These are phyloP conservation scores for Canis aureus DNA, from an alignment of 2,113 vertebrate genomes.

Conservation along the genomic window DNA sequence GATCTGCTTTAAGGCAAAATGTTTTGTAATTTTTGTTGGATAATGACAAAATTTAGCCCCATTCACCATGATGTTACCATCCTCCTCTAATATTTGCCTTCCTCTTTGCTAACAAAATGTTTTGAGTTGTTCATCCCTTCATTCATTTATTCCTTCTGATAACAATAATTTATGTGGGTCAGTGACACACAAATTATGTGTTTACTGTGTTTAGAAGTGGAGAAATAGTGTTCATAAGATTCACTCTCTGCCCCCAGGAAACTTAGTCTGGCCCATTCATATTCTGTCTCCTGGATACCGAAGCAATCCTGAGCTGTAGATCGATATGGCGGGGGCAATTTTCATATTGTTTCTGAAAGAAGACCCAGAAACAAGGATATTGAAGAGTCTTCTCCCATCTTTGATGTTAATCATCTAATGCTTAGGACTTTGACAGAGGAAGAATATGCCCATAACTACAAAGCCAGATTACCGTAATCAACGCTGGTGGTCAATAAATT, in stretches of 20 bases:
- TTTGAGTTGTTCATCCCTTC: not conserved
- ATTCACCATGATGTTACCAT: not conserved
- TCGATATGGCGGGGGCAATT: not conserved
- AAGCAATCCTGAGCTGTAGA: not conserved
- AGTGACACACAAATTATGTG: not conserved
- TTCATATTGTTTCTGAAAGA: not conserved
- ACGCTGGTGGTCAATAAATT: not conserved
- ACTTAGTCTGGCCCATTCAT: not conserved
- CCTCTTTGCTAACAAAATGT: not conserved
- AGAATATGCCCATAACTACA: not conserved
- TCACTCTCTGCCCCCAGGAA: not conserved
- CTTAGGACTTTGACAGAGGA: not conserved
- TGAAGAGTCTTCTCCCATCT: not conserved
- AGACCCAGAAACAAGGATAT: not conserved
- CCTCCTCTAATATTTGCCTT: not conserved
- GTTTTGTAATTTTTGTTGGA: not conserved
- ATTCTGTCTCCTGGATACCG: not conserved
- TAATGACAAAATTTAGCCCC: not conserved
- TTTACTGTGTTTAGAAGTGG: not conserved
- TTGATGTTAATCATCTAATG: slow-evolving; percentile 36
- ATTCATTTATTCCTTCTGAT: not conserved
- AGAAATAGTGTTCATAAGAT: not conserved
- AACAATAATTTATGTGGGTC: not conserved
- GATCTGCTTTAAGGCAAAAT: not conserved
- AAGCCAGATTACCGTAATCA: not conserved